Base-by-base conservation (phyloP, 2,888 invertebrate species). In the Timema podura region DNA sequence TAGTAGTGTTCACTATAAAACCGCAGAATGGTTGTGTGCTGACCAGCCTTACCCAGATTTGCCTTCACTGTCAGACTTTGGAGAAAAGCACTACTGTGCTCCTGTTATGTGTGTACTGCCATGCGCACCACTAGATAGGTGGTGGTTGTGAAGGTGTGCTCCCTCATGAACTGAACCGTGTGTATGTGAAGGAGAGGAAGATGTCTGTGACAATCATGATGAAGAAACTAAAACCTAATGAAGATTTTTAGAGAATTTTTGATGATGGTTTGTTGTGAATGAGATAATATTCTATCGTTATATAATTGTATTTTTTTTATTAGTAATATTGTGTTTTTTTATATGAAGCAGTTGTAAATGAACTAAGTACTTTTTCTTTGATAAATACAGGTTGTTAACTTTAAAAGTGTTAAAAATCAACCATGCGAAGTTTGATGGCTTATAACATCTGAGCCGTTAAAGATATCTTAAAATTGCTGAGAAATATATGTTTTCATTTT, bases 81-180 rank as follows among this genome's bases (percentile, higher is more conserved):
- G 15, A 57, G n/a, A 11, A 57, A 13, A 3, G 8, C 5, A 6
- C 6, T n/a, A 57, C 3, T 57, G 30, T 30, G 30, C 9, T n/a
- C 57, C 15, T n/a, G n/a, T 57, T 11, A 57, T n/a, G 15, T 57
- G 57, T 57, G 15, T 57, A 16, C 57, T 57, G 13, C 57, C 57
- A 57, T 57, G n/a, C 30, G 54, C 15, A 16, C 0, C 6, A 13
- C n/a, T 57, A 5, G n/a, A n/a, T n/a, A 57, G 57, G 9, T 57
- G 44, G 44, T 13, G 10, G 7, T 30, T 61, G 61, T 30, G 44
- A 2, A 54, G 54, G 3, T 54, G 6, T 5, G 2, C 7, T 54
- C 54, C 54, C n/a, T 16, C 3, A 54, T 54, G 54, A 5, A 54
- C 6, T 54, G 5, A 54, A 13, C 54, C 16, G 15, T 9, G 54